phyloP scores from a whole-genome alignment of 2,113 vertebrate species.

The Pseudopipra pipra region DNA sequence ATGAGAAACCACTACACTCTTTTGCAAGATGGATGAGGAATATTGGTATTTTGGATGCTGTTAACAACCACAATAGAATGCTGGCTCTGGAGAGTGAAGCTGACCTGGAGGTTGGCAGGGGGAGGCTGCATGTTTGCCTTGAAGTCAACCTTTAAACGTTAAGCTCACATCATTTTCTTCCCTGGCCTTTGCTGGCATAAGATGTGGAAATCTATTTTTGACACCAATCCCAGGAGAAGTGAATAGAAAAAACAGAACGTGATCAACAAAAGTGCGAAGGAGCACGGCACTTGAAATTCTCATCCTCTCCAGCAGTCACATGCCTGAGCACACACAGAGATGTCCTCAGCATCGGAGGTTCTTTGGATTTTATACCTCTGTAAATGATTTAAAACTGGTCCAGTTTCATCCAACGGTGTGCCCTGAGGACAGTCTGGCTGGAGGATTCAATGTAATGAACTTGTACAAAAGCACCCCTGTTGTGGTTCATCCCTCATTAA shows the following conservation, averaged over 20 bases:
- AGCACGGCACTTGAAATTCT: background rate
- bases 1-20: background rate
- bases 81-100: background rate
- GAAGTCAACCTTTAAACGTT: background rate
- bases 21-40: background rate
- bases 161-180: background rate
- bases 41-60: background rate
- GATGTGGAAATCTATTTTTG: background rate
- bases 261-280: background rate
- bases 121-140: background rate
- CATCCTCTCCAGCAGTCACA: background rate
- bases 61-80: background rate
- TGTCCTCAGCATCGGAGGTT: background rate
- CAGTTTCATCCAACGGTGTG: background rate
- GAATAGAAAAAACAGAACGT: background rate
- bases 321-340: background rate
- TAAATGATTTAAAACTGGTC: background rate
- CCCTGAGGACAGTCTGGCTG: background rate
- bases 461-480: background rate
- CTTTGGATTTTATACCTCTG: background rate
- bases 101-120: background rate
- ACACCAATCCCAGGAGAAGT: background rate
- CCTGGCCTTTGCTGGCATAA: background rate
- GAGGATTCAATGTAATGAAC: background rate
- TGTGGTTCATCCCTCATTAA: background rate